These are phyloP conservation scores for Callopanchax toddi DNA, from an alignment of 2,113 vertebrate species.

Conservation along the genomic window DNA sequence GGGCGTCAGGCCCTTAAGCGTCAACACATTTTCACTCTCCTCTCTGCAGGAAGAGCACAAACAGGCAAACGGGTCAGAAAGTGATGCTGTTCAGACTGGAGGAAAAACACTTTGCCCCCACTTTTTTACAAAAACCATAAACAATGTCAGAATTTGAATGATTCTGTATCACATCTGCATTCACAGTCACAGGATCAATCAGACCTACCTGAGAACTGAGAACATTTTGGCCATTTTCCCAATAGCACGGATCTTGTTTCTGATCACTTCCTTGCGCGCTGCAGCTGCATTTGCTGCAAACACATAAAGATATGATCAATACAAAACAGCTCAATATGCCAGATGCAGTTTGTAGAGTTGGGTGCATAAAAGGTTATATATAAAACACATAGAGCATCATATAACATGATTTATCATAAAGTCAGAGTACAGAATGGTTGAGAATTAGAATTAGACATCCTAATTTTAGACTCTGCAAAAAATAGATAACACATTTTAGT, in stretches of 20 bases:
- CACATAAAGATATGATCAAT: neutral
- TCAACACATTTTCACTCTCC: constrained; percentile 87
- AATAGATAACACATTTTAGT: no score
- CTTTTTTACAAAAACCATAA: neutral
- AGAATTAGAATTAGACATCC: no score
- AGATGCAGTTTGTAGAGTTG: no score
- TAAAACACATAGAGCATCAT: no score
- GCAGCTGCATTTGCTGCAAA: constrained; percentile 83
- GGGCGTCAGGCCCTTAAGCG: constrained; percentile 85
- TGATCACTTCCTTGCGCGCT: constrained; percentile 85
- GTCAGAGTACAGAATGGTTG: no score
- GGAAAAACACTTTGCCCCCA: neutral
- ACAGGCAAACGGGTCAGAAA: constrained; percentile 42
- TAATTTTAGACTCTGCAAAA: no score
- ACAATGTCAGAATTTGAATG: neutral
- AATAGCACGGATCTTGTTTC: constrained; percentile 86
- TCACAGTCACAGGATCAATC: neutral
- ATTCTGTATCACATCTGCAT: neutral
- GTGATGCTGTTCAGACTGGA: constrained; percentile 15
- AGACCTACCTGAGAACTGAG: constrained; percentile 80
- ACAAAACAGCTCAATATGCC: no score
- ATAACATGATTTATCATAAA: no score
- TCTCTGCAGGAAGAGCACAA: constrained; percentile 75
- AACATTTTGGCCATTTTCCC: constrained; percentile 89
- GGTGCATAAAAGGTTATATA: no score